Evolutionary conservation across 1,140 invertebrate species (phyloP), one percentile per base, ranked within the genome.

Genomic region (Teleopsis dalmanni): DNA sequence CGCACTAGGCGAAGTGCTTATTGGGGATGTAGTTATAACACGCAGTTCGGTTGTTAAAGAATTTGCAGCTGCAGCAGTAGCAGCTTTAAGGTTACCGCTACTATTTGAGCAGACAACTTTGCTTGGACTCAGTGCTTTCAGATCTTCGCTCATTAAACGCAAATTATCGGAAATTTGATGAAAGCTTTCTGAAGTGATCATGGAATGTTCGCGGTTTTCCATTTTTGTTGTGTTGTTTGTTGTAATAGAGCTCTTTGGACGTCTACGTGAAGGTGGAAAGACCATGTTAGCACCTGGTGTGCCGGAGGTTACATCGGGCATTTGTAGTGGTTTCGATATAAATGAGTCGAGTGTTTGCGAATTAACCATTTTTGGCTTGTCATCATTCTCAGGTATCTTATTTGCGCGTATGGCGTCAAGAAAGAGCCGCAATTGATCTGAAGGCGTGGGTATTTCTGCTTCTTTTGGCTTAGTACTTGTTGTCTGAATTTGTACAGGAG

Each of bases 121-220:
- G 43, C 59, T 67, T 8, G 67, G 67, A 54, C 63, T 71, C 19
- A 71, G 45, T 2, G 67, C 61, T 48, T 71, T 64, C 34, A 71
- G 35, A 27, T 71, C 68, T 50, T 71, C 65, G 50, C 64, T 71
- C 65, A 71, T 68, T 4, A 71, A 40, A 6, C 67, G 56, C 27
- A 71, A 38, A 36, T 71, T 71, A 37, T 71, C 68, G 10, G 68
- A 70, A 29, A 71, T 68, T 38, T 70, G 67, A 35, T 68, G 62
- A 19, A 71, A 71, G 45, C 65, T 70, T 45, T 71, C 67, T 1
- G 62, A 70, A 21, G 66, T 63, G 11, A 58, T 62, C 13, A 65
- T 46, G 6, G 66, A 70, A 11, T 70, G 66, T 6, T 65, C 63
- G 1, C 25, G 22, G 6, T 45, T 58, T 2, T 54, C 48, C 18